These are phyloP conservation scores for Scleropages formosus DNA, from an alignment of 2,797 vertebrate species.

Conservation along the genomic window DNA sequence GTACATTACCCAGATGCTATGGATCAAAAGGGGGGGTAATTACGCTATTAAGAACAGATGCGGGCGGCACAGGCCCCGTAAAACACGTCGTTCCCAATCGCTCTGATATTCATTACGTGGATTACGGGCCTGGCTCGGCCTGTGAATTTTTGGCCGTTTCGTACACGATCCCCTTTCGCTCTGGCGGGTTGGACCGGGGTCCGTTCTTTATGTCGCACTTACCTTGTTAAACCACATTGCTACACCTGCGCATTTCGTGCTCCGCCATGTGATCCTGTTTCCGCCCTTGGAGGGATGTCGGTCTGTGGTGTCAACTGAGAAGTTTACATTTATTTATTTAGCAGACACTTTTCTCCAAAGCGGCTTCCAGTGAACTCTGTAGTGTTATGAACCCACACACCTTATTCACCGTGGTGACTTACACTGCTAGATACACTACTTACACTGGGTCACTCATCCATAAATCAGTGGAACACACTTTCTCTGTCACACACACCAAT, in stretches of 20 bases:
- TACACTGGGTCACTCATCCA: too few species aligned
- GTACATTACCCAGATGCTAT: constrained; percentile 38
- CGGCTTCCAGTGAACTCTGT: too few species aligned
- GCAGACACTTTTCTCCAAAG: too few species aligned
- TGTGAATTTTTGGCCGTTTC: neutral
- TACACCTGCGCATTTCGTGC: neutral
- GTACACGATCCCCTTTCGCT: neutral
- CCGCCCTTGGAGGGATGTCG: too few species aligned
- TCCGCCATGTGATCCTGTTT: too few species aligned
- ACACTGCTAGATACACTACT: too few species aligned
- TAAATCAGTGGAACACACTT: too few species aligned
- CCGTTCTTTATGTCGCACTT: neutral
- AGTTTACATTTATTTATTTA: too few species aligned
- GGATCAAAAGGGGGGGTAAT: constrained; percentile 13
- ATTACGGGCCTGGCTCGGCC: constrained; percentile 6
- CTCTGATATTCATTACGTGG: constrained; percentile 31
- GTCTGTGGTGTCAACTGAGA: too few species aligned
- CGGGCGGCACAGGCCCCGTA: constrained; percentile 22
- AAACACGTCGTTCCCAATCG: neutral
- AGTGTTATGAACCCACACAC: too few species aligned
- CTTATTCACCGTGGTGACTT: too few species aligned
- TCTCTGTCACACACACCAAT: too few species aligned
- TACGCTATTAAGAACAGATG: constrained; percentile 41
- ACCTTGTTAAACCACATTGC: neutral
- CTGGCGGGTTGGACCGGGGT: neutral